Conservation (phyloP, 2,113 vertebrate genomes). For the Andinoacara biseriatus region DNA sequence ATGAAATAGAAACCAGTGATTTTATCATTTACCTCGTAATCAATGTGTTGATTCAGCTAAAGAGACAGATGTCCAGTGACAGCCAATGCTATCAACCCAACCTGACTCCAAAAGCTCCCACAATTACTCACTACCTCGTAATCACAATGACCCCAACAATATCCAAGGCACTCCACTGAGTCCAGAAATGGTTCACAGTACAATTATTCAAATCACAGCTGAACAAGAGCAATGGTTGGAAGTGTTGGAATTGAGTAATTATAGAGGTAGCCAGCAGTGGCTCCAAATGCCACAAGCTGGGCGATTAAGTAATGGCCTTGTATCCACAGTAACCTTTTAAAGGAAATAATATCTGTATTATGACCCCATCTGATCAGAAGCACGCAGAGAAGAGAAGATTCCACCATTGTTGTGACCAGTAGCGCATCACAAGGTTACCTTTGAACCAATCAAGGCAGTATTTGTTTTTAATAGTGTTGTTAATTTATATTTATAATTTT, state of each 20-base stretch:
- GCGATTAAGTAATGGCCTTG: constrained; percentile 74
- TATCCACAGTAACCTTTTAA: constrained; percentile 74
- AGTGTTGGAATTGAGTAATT: constrained; percentile 75
- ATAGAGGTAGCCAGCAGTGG: constrained; percentile 53
- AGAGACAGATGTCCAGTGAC: constrained; percentile 33
- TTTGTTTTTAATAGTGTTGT: not conserved
- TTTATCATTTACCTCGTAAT: constrained; percentile 7
- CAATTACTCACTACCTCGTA: constrained; percentile 60
- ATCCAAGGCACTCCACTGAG: constrained; percentile 44
- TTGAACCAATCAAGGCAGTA: not conserved
- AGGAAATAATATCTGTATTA: constrained; percentile 60
- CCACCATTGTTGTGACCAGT: not conserved
- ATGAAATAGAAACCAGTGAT: not conserved
- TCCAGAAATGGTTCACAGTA: constrained; percentile 55
- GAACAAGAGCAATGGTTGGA: constrained; percentile 62
- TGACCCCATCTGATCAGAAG: constrained; percentile 26
- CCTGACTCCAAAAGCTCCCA: constrained; percentile 62
- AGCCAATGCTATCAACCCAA: constrained; percentile 47
- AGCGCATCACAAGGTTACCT: not conserved
- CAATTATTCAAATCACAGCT: constrained; percentile 77
- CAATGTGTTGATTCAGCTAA: constrained; percentile 39
- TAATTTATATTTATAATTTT: not conserved
- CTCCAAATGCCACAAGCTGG: constrained; percentile 74
- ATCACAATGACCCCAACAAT: constrained; percentile 62
- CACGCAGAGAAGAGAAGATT: constrained; percentile 5